Percentiles rank a stretch among this genome's conserved stretches.
phyloP scores from a whole-genome alignment of 2,113 vertebrate species.

The Ammodytes marinus region DNA sequence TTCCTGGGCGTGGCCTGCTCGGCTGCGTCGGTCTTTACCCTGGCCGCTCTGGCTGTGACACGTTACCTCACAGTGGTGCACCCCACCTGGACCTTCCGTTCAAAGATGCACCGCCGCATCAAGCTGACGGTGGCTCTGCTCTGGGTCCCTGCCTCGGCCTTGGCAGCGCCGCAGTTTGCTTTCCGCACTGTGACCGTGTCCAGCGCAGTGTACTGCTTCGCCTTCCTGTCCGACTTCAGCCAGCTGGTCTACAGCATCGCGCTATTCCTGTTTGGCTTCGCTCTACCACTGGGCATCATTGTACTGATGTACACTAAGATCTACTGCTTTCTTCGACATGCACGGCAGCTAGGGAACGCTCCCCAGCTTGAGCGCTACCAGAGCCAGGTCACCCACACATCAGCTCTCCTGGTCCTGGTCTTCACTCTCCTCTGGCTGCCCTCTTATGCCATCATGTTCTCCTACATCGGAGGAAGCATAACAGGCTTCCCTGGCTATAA shows the following conservation, averaged over 20 bases:
- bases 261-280: conserved; percentile 83
- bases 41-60: conserved; percentile 82
- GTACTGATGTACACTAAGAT: conserved; percentile 83
- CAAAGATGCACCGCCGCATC: conserved; percentile 58
- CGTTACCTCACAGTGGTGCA: conserved; percentile 85
- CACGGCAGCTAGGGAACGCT: conserved; percentile 54
- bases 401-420: conserved; percentile 82
- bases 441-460: conserved; percentile 85
- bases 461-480: conserved; percentile 60
- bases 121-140: conserved; percentile 69
- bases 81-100: conserved; percentile 78
- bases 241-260: conserved; percentile 81
- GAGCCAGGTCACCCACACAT: conserved; percentile 83
- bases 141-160: conserved; percentile 76
- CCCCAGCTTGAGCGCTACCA: conserved; percentile 84
- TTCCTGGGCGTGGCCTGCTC: conserved; percentile 84
- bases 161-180: conserved; percentile 85
- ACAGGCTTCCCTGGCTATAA: conserved; percentile 27
- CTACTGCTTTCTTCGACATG: conserved; percentile 79
- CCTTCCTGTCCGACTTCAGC: conserved; percentile 80
- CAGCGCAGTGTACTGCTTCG: conserved; percentile 78
- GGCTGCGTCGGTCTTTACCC: conserved; percentile 80
- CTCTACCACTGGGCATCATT: conserved; percentile 81
- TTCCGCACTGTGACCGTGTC: conserved; percentile 70
- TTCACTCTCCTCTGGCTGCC: conserved; percentile 87